Conservation (phyloP, 2,113 vertebrate species). For the Accipiter cooperii region DNA sequence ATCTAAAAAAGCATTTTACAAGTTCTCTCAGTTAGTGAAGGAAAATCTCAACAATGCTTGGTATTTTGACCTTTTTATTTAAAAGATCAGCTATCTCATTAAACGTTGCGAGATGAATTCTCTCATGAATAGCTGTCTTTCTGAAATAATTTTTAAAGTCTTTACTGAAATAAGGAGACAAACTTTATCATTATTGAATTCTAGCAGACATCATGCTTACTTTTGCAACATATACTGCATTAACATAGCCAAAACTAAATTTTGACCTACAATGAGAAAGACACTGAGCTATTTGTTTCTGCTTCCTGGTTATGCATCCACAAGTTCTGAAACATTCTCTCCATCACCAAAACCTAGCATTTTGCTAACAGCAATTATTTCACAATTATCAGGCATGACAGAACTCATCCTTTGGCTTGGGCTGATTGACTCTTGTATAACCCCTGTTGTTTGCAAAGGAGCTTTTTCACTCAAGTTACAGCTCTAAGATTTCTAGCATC, state of each 20-base stretch:
- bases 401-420: not conserved
- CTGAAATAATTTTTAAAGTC: not conserved
- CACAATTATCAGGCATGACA: not conserved
- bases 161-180: not conserved
- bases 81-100: not conserved
- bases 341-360: not conserved
- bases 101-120: not conserved
- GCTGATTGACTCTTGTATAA: not conserved
- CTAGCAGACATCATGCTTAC: not conserved
- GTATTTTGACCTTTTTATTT: not conserved
- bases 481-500: not conserved
- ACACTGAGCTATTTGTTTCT: not conserved
- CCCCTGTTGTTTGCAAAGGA: not conserved
- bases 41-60: not conserved
- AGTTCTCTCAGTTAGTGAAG: not conserved
- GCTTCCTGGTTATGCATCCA: not conserved
- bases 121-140: not conserved
- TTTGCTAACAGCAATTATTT: not conserved
- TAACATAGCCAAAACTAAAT: not conserved
- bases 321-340: not conserved
- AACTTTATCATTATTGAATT: not conserved
- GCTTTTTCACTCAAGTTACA: not conserved
- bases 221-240: not conserved
- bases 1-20: not conserved
- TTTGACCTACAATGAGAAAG: not conserved